A percentile compares a stretch with the other conserved stretches of the same genome.
Conservation (phyloP, 2,888 invertebrate genomes). For the Drosophila atroscutellata region DNA sequence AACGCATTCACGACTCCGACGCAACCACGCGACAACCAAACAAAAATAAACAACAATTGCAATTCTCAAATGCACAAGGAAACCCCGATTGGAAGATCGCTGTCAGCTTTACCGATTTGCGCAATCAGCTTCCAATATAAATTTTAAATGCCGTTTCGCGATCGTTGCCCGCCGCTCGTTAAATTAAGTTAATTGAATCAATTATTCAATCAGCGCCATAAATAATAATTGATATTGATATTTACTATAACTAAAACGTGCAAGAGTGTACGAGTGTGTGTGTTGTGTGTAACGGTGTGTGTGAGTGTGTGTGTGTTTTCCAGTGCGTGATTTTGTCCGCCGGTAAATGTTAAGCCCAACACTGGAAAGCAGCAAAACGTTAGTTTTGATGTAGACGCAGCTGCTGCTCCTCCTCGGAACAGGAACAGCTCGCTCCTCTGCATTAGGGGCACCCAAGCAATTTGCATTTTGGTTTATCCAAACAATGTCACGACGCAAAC, state of each 20-base stretch:
- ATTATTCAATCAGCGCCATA: slow-evolving; percentile 42
- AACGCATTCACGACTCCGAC: slow-evolving; percentile 39
- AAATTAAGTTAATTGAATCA: slow-evolving; percentile 63
- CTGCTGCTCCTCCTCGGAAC: slow-evolving; percentile 8
- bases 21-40: slow-evolving; percentile 46
- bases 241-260: slow-evolving; percentile 18
- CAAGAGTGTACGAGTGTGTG: slow-evolving; percentile 5
- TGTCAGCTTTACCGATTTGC: slow-evolving; percentile 1
- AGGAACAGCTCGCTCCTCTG: slow-evolving; percentile 40
- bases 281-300: slow-evolving; percentile 5
- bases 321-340: slow-evolving; percentile 40
- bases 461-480: slow-evolving; percentile 57
- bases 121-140: slow-evolving; percentile 39
- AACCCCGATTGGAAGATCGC: slow-evolving; percentile 27
- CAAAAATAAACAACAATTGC: slow-evolving; percentile 31
- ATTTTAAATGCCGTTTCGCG: slow-evolving; percentile 33
- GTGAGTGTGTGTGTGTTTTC: slow-evolving; percentile 17
- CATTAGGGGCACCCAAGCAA: slow-evolving; percentile 60
- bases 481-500: slow-evolving; percentile 96
- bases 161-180: slow-evolving; percentile 55
- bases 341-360: slow-evolving; percentile 58
- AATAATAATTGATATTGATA: slow-evolving; percentile 54
- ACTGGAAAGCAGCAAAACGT: slow-evolving; percentile 18
- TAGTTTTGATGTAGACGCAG: slow-evolving; percentile 68
- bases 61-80: slow-evolving; percentile 19